Evolutionary conservation across 92 coral and sea anemone species (phyloP).

Genomic region (Heliopora coerulea): DNA sequence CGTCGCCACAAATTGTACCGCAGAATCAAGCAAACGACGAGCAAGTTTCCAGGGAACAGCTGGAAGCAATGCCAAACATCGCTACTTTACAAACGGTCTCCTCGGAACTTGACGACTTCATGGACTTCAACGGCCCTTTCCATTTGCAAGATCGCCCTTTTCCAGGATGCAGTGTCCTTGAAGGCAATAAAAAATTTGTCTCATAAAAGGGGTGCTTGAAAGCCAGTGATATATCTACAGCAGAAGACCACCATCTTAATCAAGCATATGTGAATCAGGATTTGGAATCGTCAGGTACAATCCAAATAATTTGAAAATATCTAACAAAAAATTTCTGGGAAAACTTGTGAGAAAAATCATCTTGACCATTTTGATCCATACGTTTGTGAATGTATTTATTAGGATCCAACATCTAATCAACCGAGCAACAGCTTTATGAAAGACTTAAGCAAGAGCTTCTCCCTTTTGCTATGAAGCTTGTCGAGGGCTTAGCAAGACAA

Average conservation of each 20-base stretch:
- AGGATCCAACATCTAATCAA: no score
- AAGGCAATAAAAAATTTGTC: not conserved
- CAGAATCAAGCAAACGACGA: conserved; percentile 14
- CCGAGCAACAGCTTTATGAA: no score
- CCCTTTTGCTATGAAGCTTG: no score
- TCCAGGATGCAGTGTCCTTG: not conserved
- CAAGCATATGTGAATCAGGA: not conserved
- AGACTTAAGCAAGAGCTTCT: no score
- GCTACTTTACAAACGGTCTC: not conserved
- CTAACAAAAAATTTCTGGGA: no score
- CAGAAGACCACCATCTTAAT: no score
- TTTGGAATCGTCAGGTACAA: not conserved
- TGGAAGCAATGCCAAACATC: not conserved
- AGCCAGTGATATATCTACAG: no score
- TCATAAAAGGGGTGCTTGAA: not conserved
- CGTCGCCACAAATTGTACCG: conserved; percentile 7
- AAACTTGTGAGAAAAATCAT: no score
- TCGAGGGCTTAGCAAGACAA: no score
- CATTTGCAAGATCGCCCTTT: not conserved
- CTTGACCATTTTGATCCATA: no score
- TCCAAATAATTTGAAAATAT: no score
- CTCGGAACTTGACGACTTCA: not conserved
- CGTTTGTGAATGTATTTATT: no score
- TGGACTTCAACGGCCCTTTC: not conserved
- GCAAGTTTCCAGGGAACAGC: not conserved